phyloP scores from a whole-genome alignment of 2,888 invertebrate genomes.

The Lochmaea crataegi region DNA sequence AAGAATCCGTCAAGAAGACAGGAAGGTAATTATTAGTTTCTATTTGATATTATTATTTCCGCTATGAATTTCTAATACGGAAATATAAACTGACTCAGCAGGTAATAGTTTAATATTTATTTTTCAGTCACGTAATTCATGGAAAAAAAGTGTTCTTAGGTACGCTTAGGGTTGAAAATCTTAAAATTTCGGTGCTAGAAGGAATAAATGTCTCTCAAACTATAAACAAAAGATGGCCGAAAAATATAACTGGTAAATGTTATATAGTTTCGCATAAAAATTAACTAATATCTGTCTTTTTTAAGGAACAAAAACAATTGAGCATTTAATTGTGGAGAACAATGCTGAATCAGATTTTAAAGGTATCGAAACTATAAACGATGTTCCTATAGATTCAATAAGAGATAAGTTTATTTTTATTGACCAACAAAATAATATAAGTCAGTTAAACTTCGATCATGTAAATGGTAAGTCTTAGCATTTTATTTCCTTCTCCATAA shows the following conservation, averaged over 20 bases:
- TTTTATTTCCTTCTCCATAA: background rate
- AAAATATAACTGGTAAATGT: constrained; percentile 38
- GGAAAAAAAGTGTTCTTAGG: constrained; percentile 53
- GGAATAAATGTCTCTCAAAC: constrained; percentile 39
- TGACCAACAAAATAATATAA: constrained; percentile 46
- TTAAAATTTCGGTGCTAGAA: constrained; percentile 45
- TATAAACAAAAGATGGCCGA: constrained; percentile 37
- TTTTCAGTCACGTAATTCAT: constrained; percentile 52
- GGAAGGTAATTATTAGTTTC: constrained; percentile 51
- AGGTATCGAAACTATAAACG: constrained; percentile 48
- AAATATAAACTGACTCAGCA: background rate
- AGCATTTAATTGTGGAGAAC: constrained; percentile 50
- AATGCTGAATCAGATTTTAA: constrained; percentile 44
- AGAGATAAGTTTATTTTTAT: constrained; percentile 49
- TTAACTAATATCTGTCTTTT: constrained; percentile 2
- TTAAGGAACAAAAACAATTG: constrained; percentile 49
- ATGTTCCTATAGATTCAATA: constrained; percentile 47
- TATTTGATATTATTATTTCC: background rate
- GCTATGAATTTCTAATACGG: background rate
- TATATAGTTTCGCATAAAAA: background rate
- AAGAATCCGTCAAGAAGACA: constrained; percentile 54
- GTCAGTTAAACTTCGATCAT: constrained; percentile 49
- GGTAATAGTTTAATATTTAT: background rate
- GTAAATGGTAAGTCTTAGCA: constrained; percentile 47
- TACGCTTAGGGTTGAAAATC: constrained; percentile 49